phyloP scores from a whole-genome alignment of 1,140 invertebrate genomes.

The Philotrypesis tridentata region DNA sequence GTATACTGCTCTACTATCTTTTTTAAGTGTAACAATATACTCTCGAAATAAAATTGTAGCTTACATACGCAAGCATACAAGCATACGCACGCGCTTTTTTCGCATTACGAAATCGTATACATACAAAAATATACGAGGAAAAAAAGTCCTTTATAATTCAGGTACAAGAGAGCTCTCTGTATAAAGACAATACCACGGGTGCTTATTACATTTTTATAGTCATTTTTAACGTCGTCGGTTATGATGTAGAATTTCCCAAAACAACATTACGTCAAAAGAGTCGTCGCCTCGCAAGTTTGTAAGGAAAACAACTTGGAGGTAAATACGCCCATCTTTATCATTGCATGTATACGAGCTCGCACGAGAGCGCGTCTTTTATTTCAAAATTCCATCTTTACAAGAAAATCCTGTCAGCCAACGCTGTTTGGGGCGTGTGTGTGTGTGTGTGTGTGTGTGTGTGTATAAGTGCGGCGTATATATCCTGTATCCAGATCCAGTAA shows the following conservation, averaged over 20 bases:
- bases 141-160: not conserved
- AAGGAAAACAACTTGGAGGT: not conserved
- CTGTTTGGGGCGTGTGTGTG: no score
- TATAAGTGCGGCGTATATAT: no score
- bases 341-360: not conserved
- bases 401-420: not conserved
- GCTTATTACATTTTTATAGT: not conserved
- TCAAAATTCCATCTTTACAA: not conserved
- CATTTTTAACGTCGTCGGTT: no score
- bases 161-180: not conserved
- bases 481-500: not conserved
- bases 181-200: not conserved
- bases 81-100: not conserved
- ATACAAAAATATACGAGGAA: not conserved
- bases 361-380: not conserved
- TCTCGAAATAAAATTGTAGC: not conserved
- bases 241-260: not conserved
- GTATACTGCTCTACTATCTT: not conserved
- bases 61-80: not conserved
- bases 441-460: no score
- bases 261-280: not conserved
- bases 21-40: no score
- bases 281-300: not conserved
- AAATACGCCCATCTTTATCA: not conserved
- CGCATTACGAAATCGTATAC: not conserved